A percentile compares a stretch with the other conserved stretches of the same genome.
phyloP scores from a whole-genome alignment of 1,140 invertebrate genomes.

The Platyscapa corneri region DNA sequence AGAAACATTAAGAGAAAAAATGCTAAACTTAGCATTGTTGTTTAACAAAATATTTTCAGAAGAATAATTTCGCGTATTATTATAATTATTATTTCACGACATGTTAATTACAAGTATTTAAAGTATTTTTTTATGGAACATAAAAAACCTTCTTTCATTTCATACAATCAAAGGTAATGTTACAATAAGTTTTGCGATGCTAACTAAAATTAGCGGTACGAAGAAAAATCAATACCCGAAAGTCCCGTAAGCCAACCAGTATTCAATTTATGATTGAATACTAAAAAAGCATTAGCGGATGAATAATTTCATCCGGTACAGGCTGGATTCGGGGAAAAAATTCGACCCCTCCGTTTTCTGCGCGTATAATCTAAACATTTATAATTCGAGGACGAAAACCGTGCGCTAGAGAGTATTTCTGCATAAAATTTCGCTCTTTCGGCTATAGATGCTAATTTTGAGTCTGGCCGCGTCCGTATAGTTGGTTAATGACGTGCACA shows the following conservation, averaged over 20 bases:
- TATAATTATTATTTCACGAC: too few relatives aligned
- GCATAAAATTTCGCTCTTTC: constrained; percentile 25
- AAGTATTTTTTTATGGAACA: too few relatives aligned
- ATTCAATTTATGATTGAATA: background rate
- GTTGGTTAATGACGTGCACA: background rate
- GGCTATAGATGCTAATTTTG: background rate
- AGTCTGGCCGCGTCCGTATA: background rate
- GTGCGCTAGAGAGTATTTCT: background rate
- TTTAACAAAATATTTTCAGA: too few relatives aligned
- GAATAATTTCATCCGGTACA: background rate
- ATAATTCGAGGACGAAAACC: background rate
- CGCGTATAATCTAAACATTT: background rate
- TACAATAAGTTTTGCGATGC: background rate
- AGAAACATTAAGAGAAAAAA: too few relatives aligned
- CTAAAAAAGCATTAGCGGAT: background rate
- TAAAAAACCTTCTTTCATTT: too few relatives aligned
- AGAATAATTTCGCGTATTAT: too few relatives aligned
- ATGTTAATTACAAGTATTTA: too few relatives aligned
- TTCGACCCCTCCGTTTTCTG: background rate
- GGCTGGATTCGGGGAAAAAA: background rate
- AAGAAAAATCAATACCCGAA: background rate
- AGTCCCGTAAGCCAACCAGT: background rate
- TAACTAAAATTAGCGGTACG: background rate
- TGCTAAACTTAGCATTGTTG: too few relatives aligned
- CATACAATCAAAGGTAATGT: background rate